These are phyloP conservation scores for Protonibea diacanthus DNA, from an alignment of 2,797 vertebrate species.

Conservation along the genomic window DNA sequence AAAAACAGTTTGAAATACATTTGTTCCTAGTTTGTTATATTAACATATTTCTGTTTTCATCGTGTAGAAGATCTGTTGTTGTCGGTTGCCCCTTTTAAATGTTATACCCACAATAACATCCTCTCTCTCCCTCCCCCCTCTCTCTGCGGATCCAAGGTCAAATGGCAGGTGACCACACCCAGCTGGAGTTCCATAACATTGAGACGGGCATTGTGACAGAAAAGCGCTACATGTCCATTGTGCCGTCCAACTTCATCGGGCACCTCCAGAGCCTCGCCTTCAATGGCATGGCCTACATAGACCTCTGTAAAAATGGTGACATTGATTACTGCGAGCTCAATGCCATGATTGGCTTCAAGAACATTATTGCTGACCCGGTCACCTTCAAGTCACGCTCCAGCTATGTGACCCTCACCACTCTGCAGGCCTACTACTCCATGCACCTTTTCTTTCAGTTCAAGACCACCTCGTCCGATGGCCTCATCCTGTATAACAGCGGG, in stretches of 20 bases:
- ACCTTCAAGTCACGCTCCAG: slow-evolving; percentile 99
- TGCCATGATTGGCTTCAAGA: slow-evolving; percentile 97
- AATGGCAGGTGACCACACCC: slow-evolving; percentile 98
- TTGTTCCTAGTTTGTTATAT: neutral
- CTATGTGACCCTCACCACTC: slow-evolving; percentile 93
- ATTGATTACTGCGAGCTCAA: slow-evolving; percentile 99
- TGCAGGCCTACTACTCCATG: slow-evolving; percentile 99
- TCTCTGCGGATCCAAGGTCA: slow-evolving; percentile 87
- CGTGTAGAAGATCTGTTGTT: neutral
- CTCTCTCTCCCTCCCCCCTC: slow-evolving; percentile 15
- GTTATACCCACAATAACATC: slow-evolving; percentile 28
- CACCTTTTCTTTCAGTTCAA: slow-evolving; percentile 99
- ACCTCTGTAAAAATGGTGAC: slow-evolving; percentile 98
- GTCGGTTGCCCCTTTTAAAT: slow-evolving; percentile 1
- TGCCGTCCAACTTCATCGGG: slow-evolving; percentile 98
- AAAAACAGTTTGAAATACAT: neutral
- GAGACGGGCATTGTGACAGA: slow-evolving; percentile 99
- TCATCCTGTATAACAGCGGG: slow-evolving; percentile 97
- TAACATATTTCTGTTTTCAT: neutral
- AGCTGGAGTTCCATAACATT: slow-evolving; percentile 99
- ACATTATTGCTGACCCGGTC: slow-evolving; percentile 97
- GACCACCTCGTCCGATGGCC: slow-evolving; percentile 96
- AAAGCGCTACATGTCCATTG: slow-evolving; percentile 91
- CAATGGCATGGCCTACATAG: slow-evolving; percentile 99
- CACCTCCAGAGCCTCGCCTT: slow-evolving; percentile 97